These are phyloP conservation scores for Molossus molossus DNA, from an alignment of 2,797 vertebrate species.

Conservation along the genomic window DNA sequence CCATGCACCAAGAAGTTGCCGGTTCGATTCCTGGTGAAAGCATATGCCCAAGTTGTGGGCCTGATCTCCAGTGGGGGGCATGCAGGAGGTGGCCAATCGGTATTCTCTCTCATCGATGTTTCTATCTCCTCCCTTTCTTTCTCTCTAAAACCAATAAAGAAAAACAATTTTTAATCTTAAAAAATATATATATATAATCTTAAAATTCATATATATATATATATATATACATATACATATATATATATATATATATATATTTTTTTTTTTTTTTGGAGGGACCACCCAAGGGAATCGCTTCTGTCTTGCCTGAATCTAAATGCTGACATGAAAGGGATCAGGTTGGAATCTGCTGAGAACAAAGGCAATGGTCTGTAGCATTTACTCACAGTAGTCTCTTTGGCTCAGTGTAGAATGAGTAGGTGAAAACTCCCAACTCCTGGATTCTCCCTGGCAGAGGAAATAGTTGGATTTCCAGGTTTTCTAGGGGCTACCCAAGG, in stretches of 20 bases:
- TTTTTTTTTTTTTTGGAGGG: background rate
- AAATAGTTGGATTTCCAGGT: background rate
- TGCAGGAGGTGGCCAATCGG: no score
- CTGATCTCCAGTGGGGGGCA: no score
- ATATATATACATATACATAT: no score
- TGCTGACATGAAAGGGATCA: background rate
- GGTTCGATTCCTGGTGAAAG: no score
- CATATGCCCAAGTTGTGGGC: no score
- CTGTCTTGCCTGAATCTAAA: background rate
- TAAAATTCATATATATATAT: no score
- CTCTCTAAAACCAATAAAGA: no score
- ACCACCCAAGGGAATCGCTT: background rate
- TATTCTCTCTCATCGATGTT: no score
- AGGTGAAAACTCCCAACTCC: background rate
- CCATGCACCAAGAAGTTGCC: no score
- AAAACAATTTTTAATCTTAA: no score
- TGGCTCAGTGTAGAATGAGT: background rate
- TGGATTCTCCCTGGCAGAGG: background rate
- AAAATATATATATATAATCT: background rate
- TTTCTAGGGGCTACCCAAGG: background rate
- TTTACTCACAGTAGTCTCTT: background rate
- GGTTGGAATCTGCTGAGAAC: background rate
- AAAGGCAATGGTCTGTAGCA: background rate
- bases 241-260: background rate
- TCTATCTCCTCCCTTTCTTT: no score